These are phyloP conservation scores for Caenorhabditis auriculariae DNA, from an alignment of 2,888 invertebrate species.

Conservation along the genomic window DNA sequence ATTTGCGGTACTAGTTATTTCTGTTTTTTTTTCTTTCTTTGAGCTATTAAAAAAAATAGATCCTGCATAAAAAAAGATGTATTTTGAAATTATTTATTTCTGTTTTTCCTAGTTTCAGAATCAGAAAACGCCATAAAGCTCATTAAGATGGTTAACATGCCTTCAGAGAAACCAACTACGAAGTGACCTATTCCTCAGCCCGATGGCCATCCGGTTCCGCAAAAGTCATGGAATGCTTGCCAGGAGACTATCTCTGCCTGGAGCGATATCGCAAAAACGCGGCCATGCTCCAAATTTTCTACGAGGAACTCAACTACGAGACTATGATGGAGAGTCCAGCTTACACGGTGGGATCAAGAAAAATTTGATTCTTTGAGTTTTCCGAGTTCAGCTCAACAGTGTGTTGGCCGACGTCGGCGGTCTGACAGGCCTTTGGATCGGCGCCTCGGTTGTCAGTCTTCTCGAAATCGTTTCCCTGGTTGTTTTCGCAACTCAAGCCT, in stretches of 20 bases:
- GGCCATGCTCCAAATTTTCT: conserved; percentile 64
- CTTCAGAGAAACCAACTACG: conserved; percentile 61
- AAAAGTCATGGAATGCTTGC: conserved; percentile 60
- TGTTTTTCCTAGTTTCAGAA: not conserved
- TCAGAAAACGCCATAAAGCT: not conserved
- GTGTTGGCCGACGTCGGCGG: conserved; percentile 61
- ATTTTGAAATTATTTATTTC: not conserved
- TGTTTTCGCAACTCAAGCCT: conserved; percentile 43
- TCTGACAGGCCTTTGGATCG: conserved; percentile 61
- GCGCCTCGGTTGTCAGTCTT: conserved; percentile 59
- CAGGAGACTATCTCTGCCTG: conserved; percentile 58
- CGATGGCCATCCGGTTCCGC: conserved; percentile 63
- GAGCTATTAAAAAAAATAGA: not conserved
- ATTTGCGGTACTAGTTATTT: not conserved
- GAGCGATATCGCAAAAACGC: conserved; percentile 62
- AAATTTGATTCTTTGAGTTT: not conserved
- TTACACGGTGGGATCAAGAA: conserved; percentile 44
- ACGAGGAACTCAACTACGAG: conserved; percentile 63
- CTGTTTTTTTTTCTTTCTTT: not conserved
- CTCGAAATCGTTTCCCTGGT: conserved; percentile 55
- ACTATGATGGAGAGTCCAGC: conserved; percentile 59
- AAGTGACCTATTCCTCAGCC: conserved; percentile 63
- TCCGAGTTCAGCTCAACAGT: conserved; percentile 36
- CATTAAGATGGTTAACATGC: no score
- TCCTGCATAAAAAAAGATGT: no score